Evolutionary conservation across 2,888 invertebrate species (phyloP).

Genomic region (Ctenicera cuprea): DNA sequence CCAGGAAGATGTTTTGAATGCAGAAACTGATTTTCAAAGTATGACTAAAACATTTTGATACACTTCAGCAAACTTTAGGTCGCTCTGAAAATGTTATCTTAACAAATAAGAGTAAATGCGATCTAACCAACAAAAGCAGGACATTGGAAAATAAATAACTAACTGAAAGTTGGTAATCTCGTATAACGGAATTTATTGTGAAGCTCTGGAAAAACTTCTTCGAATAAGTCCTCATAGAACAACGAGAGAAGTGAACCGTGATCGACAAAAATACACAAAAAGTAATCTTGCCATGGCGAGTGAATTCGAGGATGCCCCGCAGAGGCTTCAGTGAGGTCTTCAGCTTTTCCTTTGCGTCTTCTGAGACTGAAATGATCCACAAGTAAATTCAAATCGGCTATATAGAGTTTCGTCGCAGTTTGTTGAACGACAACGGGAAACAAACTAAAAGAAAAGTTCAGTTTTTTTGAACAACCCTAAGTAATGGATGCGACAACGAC

Average conservation of each 20-base stretch:
- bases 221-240: slow-evolving; percentile 34
- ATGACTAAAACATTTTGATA: no score
- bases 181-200: slow-evolving; percentile 33
- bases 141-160: slow-evolving; percentile 8
- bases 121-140: background rate
- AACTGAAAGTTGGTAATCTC: slow-evolving; percentile 21
- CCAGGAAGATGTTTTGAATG: background rate
- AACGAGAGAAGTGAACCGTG: slow-evolving; percentile 40
- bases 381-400: slow-evolving; percentile 41
- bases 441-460: slow-evolving; percentile 5
- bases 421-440: slow-evolving; percentile 23
- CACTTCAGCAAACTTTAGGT: no score
- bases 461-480: slow-evolving; percentile 15
- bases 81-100: background rate
- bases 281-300: slow-evolving; percentile 43
- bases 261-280: slow-evolving; percentile 48
- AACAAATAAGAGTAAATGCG: slow-evolving; percentile 11
- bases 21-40: no score
- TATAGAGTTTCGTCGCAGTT: slow-evolving; percentile 3
- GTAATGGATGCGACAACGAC: slow-evolving; percentile 17
- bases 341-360: slow-evolving; percentile 36
- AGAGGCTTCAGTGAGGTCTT: slow-evolving; percentile 37
- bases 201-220: slow-evolving; percentile 21
- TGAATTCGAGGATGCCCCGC: slow-evolving; percentile 39
- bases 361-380: slow-evolving; percentile 39